Base-by-base conservation (phyloP, 2,113 vertebrate species). In the Piprites chloris region DNA sequence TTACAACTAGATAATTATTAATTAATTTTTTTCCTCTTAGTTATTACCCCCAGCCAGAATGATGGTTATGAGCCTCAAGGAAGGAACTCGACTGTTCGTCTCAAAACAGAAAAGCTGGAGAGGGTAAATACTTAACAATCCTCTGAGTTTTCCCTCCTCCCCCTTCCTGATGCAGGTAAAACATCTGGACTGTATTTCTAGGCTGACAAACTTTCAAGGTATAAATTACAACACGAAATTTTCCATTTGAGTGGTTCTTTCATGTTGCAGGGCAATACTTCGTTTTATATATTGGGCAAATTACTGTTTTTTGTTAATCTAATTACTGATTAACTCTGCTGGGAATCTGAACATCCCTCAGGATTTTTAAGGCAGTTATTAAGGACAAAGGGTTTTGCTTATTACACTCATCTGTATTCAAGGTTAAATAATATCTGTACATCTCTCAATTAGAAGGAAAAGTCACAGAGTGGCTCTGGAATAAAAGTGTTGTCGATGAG, bases 91-190 rank as follows among this genome's bases (percentile, higher is more conserved):
- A 96, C 93, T 93, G 46, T 96, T 95, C 98, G 97, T 61, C 93
- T 99, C 85, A 98, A 98, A 96, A 96, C 98, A 87, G 99, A 99
- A 75, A 98, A 98, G 61, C 90, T 99, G 92, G 98, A 99, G 94
- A 98, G 98, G 98, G 99, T 99, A 96, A 98, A 95, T 89, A 79
- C 47, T 67, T 94, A 30, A 32, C 9, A 76, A 61, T 82, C 76
- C 90, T 62, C 46, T 55, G 42, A 74, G 26, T 58, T 80, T 61
- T 85, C 24, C 87, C 95, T 95, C 87, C 86, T 85, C 13, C n/a
- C 49, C 47, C 9, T 89, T 77, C 71, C n/a, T 14, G 15, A 59
- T 35, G 11, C 69, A 52, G 55, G 19, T 83, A 59, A 89, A 88
- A 77, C 50, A 37, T 13, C 46, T 33, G 42, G 55, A 78, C 59